A percentile compares a stretch with the other conserved stretches of the same genome.
Evolutionary conservation across 2,888 invertebrate genomes (phyloP).

Genomic region (Drosophila birchii): DNA sequence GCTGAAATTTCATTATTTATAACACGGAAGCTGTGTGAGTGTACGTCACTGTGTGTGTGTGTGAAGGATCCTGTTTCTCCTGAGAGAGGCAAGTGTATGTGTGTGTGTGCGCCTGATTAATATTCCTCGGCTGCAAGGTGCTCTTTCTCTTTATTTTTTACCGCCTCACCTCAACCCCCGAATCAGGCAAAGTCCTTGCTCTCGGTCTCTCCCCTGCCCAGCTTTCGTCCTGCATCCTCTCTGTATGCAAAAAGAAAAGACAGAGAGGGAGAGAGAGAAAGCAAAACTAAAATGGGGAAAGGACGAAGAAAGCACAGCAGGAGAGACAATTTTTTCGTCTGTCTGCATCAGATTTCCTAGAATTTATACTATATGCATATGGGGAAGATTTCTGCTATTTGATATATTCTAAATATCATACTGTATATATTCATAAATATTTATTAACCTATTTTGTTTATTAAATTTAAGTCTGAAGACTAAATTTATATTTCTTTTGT

Average conservation of each 20-base stretch:
- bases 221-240: conserved; percentile 23
- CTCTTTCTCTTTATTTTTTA: conserved; percentile 38
- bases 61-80: conserved; percentile 20
- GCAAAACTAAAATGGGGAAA: neutral
- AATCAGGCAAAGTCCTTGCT: conserved; percentile 12
- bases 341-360: conserved; percentile 14
- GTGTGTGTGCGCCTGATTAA: conserved; percentile 56
- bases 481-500: neutral
- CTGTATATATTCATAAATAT: neutral
- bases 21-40: conserved; percentile 62
- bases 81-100: conserved; percentile 47
- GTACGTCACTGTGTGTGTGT: conserved; percentile 11
- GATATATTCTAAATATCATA: neutral
- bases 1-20: conserved; percentile 75
- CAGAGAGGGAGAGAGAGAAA: neutral
- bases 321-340: conserved; percentile 11
- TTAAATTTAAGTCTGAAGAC: no score
- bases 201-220: neutral
- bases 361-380: neutral
- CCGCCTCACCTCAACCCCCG: conserved; percentile 30
- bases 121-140: conserved; percentile 73
- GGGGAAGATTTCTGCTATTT: neutral
- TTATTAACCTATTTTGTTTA: no score
- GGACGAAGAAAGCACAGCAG: conserved; percentile 18
- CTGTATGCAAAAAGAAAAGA: conserved; percentile 1